phyloP scores from a whole-genome alignment of 2,888 invertebrate genomes.

The Harpagoxenus sublaevis region DNA sequence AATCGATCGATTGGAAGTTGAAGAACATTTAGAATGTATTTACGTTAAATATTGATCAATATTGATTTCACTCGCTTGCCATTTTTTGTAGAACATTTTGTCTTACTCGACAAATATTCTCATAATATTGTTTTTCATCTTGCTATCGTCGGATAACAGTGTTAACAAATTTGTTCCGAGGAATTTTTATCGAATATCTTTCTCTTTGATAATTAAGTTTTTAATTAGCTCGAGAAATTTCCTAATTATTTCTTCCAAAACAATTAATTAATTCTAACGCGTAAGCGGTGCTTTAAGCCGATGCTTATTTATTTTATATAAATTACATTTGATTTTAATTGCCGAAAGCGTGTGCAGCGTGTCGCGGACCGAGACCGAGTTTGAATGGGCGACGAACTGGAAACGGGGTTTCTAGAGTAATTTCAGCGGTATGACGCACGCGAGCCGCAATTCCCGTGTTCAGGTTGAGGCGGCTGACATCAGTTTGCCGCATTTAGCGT shows the following conservation, averaged over 20 bases:
- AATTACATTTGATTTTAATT: slow-evolving; percentile 30
- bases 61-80: not conserved
- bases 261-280: not conserved
- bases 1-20: not conserved
- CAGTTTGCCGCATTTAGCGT: slow-evolving; percentile 65
- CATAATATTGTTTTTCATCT: not conserved
- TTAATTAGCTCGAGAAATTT: slow-evolving; percentile 1
- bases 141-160: not conserved
- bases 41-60: not conserved
- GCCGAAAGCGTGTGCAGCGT: slow-evolving; percentile 37
- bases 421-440: slow-evolving; percentile 52
- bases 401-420: slow-evolving; percentile 66
- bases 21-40: not conserved
- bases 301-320: slow-evolving; percentile 10
- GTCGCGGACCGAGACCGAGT: slow-evolving; percentile 31
- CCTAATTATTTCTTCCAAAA: not conserved
- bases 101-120: not conserved
- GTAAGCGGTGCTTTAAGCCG: not conserved
- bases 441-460: slow-evolving; percentile 52
- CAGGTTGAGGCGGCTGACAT: slow-evolving; percentile 62
- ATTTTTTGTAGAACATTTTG: not conserved
- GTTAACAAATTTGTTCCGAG: not conserved
- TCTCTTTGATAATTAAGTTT: not conserved
- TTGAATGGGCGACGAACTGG: slow-evolving; percentile 56
- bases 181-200: not conserved